These are phyloP conservation scores for Pterois miles DNA, from an alignment of 2,797 vertebrate genomes.

Conservation along the genomic window DNA sequence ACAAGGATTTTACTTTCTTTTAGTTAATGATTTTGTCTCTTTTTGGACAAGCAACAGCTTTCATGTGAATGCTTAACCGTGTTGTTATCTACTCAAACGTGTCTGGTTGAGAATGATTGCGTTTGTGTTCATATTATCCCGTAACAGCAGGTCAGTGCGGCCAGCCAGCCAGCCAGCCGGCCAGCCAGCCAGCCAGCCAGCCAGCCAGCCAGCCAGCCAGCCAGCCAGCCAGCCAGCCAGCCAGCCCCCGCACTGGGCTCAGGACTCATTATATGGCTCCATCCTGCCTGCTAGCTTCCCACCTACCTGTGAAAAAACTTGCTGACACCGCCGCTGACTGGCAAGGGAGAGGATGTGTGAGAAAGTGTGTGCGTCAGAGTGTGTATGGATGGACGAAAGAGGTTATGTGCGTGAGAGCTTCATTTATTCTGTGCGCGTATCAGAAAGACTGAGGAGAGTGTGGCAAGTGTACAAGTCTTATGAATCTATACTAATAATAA, in stretches of 20 bases:
- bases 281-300: constrained; percentile 60
- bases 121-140: constrained; percentile 47
- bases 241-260: constrained; percentile 53
- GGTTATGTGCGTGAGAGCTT: constrained; percentile 12
- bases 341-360: constrained; percentile 56
- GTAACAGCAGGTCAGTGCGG: constrained; percentile 58
- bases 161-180: too few relatives aligned
- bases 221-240: constrained; percentile 7
- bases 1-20: background rate
- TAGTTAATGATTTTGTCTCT: background rate
- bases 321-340: constrained; percentile 62
- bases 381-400: background rate
- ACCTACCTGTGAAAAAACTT: constrained; percentile 63
- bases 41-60: constrained; percentile 6
- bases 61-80: constrained; percentile 17
- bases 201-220: constrained; percentile 46
- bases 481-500: background rate
- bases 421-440: constrained; percentile 15
- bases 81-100: constrained; percentile 20
- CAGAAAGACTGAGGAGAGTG: background rate
- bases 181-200: constrained; percentile 25
- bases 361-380: constrained; percentile 22
- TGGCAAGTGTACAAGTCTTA: background rate
- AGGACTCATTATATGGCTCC: constrained; percentile 60
- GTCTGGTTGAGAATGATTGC: constrained; percentile 5